Base-by-base conservation (phyloP, 1,140 invertebrate genomes). In the Drosophila quadrilineata region DNA sequence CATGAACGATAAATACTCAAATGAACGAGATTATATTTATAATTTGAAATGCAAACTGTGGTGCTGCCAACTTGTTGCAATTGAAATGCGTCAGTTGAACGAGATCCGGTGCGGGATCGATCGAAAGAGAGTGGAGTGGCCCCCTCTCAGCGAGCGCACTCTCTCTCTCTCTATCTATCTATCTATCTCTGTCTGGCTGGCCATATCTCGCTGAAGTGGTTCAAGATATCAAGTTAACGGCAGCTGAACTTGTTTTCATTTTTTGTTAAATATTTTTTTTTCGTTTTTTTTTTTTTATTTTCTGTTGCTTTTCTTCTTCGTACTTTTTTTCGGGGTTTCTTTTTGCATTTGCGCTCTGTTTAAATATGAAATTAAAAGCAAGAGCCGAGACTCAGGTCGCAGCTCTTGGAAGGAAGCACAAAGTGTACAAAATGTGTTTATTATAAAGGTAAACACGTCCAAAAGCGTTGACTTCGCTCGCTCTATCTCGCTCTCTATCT, bases 381-480 rank as follows among this genome's bases (percentile, higher is more conserved):
- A 26, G 14, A 40, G 35, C 35, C 12, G 14, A 40, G 40, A 64
- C 48, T 59, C 56, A 64, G 58, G 48, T 40, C 52, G 60, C 40
- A n/a, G n/a, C n/a, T n/a, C n/a, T n/a, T 66, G 62, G 48, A 71
- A 69, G 70, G 75, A 74, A 80, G n/a, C n/a, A 64, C 67, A 48
- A 69, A 62, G 72, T 72, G 69, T 72, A 33, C 70, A 53, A 85
- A 73, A 84, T 84, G 77, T 84, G 77, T 71, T 84, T 84, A 84
- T 84, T 74, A 77, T 71, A 71, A 85, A 77, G 70, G 62, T 77
- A 84, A 85, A 84, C 73, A 84, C 79, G 68, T 72, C n/a, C 72
- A 57, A 71, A 79, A 82, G 46, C 68, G 59, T 79, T 70, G 64
- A 70, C 75, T 77, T 58, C 76, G 57, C 52, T 17, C 19, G 5